Evolutionary conservation across 2,113 vertebrate genomes (phyloP).

Genomic region (Psephotus haematonotus): DNA sequence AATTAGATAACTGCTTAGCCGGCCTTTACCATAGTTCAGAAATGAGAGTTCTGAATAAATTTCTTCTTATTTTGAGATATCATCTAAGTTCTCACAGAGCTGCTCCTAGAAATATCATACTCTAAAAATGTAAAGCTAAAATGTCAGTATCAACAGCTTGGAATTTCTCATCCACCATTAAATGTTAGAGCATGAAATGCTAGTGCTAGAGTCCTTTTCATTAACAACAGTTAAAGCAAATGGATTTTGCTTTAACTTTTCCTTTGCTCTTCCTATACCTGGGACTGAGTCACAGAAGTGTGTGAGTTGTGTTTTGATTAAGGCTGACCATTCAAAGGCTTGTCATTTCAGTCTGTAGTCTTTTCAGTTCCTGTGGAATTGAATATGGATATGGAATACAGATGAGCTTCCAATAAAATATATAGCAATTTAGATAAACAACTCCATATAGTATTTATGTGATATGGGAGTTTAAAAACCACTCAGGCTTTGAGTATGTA

Average conservation of each 20-base stretch:
- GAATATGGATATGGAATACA: neutral
- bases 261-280: neutral
- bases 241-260: neutral
- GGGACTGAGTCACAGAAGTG: neutral
- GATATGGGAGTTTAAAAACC: neutral
- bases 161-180: neutral
- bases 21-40: neutral
- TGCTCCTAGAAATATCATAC: neutral
- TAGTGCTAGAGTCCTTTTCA: neutral
- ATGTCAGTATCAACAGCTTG: neutral
- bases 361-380: neutral
- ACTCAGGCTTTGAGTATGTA: neutral
- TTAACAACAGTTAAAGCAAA: neutral
- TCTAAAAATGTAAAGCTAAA: neutral
- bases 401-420: neutral
- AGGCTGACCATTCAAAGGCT: neutral
- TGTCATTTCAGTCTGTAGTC: neutral
- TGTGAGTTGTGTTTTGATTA: neutral
- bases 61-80: neutral
- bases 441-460: neutral
- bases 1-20: neutral
- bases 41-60: neutral
- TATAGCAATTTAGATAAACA: neutral
- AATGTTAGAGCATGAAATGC: neutral
- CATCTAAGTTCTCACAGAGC: neutral